Conservation (phyloP, 2,113 vertebrate genomes). For the Anguilla rostrata region DNA sequence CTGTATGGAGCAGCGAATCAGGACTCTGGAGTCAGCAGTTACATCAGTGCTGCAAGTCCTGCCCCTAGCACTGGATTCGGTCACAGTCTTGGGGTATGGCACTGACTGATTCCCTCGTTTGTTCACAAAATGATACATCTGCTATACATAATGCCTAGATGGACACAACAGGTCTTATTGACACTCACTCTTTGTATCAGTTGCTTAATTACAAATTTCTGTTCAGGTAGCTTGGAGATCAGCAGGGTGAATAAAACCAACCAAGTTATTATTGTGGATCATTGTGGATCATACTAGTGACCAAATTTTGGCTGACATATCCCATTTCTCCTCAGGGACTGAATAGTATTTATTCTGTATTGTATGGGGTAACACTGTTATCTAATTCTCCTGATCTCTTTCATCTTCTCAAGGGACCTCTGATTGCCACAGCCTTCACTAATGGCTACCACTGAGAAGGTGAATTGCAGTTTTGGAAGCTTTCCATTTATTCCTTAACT, state of each 20-base stretch:
- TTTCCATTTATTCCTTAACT: neutral
- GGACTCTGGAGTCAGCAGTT: constrained; percentile 97
- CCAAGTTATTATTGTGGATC: neutral
- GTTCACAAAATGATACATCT: constrained; percentile 29
- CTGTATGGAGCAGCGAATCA: constrained; percentile 92
- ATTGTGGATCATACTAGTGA: no score
- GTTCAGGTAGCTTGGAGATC: neutral
- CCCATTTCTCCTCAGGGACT: neutral
- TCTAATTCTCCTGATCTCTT: constrained; percentile 23
- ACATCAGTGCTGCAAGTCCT: constrained; percentile 96
- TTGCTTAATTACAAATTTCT: neutral
- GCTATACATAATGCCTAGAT: neutral
- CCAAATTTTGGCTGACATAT: neutral
- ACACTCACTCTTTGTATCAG: neutral
- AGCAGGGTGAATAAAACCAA: neutral
- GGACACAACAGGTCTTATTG: neutral
- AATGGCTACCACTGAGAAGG: constrained; percentile 95
- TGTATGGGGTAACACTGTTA: neutral
- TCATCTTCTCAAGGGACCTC: constrained; percentile 80
- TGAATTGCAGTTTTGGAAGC: constrained; percentile 23
- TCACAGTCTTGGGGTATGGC: constrained; percentile 95
- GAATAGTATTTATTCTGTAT: neutral
- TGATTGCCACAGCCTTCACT: constrained; percentile 99
- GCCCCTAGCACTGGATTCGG: constrained; percentile 94
- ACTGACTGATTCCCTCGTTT: neutral